A percentile compares a stretch with the other conserved stretches of the same genome.
These are phyloP conservation scores for Onychostruthus taczanowskii DNA, from an alignment of 2,113 vertebrate genomes.

Conservation along the genomic window DNA sequence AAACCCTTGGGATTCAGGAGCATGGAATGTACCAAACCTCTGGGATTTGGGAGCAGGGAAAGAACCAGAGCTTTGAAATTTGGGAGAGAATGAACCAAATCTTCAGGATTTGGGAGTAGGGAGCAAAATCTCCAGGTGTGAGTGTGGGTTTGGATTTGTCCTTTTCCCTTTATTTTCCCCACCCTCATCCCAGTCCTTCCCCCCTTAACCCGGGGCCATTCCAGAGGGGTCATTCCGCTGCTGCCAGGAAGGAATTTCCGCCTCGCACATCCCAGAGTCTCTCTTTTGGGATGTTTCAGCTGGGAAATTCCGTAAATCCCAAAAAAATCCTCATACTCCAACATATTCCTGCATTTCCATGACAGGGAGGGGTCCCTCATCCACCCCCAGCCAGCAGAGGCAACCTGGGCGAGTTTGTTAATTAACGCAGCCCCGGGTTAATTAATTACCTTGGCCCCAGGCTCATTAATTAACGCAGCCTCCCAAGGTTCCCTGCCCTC, in stretches of 20 bases:
- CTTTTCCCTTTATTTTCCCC: not conserved
- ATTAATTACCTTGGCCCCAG: not conserved
- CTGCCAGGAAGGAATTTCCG: not conserved
- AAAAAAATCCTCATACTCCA: not conserved
- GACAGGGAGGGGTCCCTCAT: not conserved
- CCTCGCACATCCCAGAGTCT: not conserved
- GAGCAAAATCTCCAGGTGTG: fast-evolving
- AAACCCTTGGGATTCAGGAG: not conserved
- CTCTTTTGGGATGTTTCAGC: not conserved
- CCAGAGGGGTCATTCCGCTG: not conserved
- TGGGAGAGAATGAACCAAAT: not conserved
- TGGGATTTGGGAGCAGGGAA: not conserved
- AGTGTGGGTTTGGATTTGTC: not conserved
- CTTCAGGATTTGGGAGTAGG: not conserved
- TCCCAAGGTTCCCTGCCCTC: not conserved
- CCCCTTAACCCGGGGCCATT: not conserved
- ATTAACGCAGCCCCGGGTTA: not conserved
- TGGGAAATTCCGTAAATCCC: not conserved
- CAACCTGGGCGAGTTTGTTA: not conserved
- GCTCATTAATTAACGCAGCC: not conserved
- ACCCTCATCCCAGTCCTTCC: no score
- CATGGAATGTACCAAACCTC: fast-evolving
- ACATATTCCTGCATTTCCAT: not conserved
- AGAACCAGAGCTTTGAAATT: not conserved
- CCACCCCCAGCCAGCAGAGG: no score